These are phyloP conservation scores for Solea solea DNA, from an alignment of 2,113 vertebrate species.

Conservation along the genomic window DNA sequence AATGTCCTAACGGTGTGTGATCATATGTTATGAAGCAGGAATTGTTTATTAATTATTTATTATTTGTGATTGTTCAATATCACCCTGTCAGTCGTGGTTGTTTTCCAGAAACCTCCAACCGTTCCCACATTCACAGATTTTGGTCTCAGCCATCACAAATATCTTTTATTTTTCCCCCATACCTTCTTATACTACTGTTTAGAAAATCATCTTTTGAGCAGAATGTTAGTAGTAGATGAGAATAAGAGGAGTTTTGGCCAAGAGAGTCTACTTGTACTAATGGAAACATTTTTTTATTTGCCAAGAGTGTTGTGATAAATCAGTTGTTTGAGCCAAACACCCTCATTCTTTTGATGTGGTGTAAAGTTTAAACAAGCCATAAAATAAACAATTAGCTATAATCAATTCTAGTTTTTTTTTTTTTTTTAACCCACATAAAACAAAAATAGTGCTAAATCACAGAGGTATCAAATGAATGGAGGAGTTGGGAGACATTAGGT, in stretches of 20 bases:
- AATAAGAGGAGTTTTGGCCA: neutral
- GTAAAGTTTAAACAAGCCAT: slow-evolving; percentile 15
- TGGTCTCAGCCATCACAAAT: too few species aligned
- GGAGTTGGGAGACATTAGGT: neutral
- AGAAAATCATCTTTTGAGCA: neutral
- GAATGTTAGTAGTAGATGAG: neutral
- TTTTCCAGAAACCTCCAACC: too few species aligned
- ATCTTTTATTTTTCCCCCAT: neutral
- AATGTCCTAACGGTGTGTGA: too few species aligned
- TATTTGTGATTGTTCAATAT: too few species aligned
- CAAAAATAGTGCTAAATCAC: neutral
- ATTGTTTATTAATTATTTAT: too few species aligned
- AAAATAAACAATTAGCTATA: slow-evolving; percentile 32
- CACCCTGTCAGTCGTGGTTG: too few species aligned
- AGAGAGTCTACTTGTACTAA: slow-evolving; percentile 18
- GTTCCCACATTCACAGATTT: too few species aligned
- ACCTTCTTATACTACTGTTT: neutral
- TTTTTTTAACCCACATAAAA: slow-evolving; percentile 1
- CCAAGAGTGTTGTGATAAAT: slow-evolving; percentile 43
- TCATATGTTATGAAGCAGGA: too few species aligned
- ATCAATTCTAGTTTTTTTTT: slow-evolving; percentile 35
- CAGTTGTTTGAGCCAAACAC: slow-evolving; percentile 27
- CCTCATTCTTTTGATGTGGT: slow-evolving; percentile 15
- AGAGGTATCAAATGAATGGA: neutral
- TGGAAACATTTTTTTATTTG: slow-evolving; percentile 15